Percentiles rank a stretch among this genome's conserved stretches.
Evolutionary conservation across 2,888 invertebrate genomes (phyloP).

Genomic region (Trichacis sp.): DNA sequence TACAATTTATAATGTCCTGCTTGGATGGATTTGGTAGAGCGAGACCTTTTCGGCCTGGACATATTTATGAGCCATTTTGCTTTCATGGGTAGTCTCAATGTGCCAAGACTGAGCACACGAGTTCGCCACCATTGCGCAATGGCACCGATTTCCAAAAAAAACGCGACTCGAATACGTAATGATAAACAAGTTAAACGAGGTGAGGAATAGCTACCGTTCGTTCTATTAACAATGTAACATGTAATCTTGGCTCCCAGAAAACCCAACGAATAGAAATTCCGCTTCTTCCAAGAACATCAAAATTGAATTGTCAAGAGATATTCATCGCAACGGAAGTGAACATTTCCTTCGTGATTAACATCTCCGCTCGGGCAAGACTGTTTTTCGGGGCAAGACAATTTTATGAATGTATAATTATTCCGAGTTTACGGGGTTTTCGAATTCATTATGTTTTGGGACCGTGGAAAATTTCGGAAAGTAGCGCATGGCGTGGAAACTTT

Average conservation of each 20-base stretch:
- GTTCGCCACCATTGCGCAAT: slow-evolving; percentile 40
- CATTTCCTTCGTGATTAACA: not conserved
- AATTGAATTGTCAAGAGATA: not conserved
- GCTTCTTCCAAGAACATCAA: not conserved
- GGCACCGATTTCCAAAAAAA: slow-evolving; percentile 36
- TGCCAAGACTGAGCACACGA: slow-evolving; percentile 19
- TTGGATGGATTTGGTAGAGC: not conserved
- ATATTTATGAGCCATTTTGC: slow-evolving; percentile 5
- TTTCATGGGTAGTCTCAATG: slow-evolving; percentile 3
- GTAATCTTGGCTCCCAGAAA: slow-evolving; percentile 12
- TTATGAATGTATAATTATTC: too few species aligned
- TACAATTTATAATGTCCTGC: not conserved
- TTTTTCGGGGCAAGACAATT: not conserved
- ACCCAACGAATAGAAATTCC: not conserved
- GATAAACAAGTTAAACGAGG: slow-evolving; percentile 36
- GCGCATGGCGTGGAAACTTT: too few species aligned
- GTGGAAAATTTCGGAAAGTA: too few species aligned
- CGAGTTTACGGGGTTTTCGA: too few species aligned
- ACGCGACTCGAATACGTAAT: slow-evolving; percentile 42
- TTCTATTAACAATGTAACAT: slow-evolving; percentile 11
- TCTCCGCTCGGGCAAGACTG: not conserved
- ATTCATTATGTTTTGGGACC: too few species aligned
- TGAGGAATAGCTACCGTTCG: slow-evolving; percentile 44
- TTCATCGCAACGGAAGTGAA: slow-evolving; percentile 1
- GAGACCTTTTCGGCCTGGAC: slow-evolving; percentile 2